Evolutionary conservation across 37 sponge, comb jelly and placozoan species (phyloP).

Genomic region (Geodia barretti): DNA sequence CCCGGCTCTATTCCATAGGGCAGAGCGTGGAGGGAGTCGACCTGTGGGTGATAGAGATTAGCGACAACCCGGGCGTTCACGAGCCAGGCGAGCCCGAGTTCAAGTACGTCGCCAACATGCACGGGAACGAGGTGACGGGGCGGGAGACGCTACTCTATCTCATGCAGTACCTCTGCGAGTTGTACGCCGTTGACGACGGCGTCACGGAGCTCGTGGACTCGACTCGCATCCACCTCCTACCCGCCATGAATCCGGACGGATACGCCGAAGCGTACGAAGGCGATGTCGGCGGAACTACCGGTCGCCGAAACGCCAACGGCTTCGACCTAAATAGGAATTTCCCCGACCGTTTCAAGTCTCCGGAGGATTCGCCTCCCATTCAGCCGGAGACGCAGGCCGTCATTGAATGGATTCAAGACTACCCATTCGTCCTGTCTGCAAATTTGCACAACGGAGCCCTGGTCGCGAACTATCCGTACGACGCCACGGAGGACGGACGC

Average conservation of each 20-base stretch:
- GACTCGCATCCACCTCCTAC: constrained; percentile 93
- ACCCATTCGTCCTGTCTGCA: constrained; percentile 94
- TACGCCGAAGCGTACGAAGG: constrained; percentile 53
- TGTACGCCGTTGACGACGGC: constrained; percentile 48
- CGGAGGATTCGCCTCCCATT: neutral
- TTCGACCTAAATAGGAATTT: constrained; percentile 94
- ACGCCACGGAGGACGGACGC: constrained; percentile 47
- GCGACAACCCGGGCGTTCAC: constrained; percentile 88
- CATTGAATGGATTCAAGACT: constrained; percentile 79
- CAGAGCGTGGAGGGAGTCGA: constrained; percentile 56
- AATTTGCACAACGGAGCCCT: constrained; percentile 97
- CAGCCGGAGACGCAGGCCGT: constrained; percentile 88
- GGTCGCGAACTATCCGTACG: constrained; percentile 96
- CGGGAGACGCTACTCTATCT: constrained; percentile 87
- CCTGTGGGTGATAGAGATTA: constrained; percentile 86
- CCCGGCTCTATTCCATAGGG: constrained; percentile 86
- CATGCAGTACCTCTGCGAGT: constrained; percentile 74
- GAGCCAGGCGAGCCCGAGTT: constrained; percentile 95
- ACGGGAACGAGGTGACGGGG: constrained; percentile 97
- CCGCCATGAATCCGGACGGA: constrained; percentile 98
- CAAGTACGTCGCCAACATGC: constrained; percentile 97
- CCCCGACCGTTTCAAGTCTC: constrained; percentile 71
- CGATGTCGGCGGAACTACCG: constrained; percentile 42
- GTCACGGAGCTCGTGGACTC: constrained; percentile 75
- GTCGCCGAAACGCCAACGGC: constrained; percentile 78